Evolutionary conservation across 1,140 invertebrate species (phyloP), one percentile per base, ranked within the genome.

Genomic region (Triops longicaudatus): DNA sequence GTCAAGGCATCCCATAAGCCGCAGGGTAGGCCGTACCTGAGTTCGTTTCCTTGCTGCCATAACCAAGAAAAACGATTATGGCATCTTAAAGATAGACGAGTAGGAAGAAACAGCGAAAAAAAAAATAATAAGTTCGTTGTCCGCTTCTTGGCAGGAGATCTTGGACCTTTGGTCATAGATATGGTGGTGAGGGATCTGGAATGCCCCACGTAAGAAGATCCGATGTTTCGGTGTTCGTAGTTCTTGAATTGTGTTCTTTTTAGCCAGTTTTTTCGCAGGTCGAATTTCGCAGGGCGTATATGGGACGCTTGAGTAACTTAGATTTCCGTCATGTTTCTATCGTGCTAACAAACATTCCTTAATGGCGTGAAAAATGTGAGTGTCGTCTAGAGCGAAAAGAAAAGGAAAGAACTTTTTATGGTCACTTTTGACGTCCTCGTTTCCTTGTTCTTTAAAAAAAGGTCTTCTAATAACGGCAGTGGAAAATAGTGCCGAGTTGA

Each of bases 1-100:
- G 50, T 63, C 50, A 63, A 63, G 50, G 50, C 50, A 63, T 63
- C 22, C 50, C 50, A 63, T 63, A 22, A 63, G 50, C 50, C 50
- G 17, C 50, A 63, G 50, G 50, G 50, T 63, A 63, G 50, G 50
- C 50, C 50, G 50, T 63, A 63, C 50, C 50, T 22, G 50, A 22
- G 50, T 17, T 63, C 50, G 0, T 63, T 63, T 63, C 50, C 50
- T 63, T 9, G 50, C 50, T 63, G 22, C 6, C 17, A 63, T 22
- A 14, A 63, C 50, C 14, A n/a, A 22, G 50, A 22, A 63, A 63
- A 63, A 63, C 50, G 17, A 63, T 63, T n/a, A 63, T 63, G 50
- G 22, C 14, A 22, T 63, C 22, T 9, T 22, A 5, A 3, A 63
- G 7, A 14, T n/a, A n/a, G n/a, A n/a, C n/a, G n/a, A 22, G n/a